Conservation (phyloP, 2,113 vertebrate species). For the Elephantulus edwardii region DNA sequence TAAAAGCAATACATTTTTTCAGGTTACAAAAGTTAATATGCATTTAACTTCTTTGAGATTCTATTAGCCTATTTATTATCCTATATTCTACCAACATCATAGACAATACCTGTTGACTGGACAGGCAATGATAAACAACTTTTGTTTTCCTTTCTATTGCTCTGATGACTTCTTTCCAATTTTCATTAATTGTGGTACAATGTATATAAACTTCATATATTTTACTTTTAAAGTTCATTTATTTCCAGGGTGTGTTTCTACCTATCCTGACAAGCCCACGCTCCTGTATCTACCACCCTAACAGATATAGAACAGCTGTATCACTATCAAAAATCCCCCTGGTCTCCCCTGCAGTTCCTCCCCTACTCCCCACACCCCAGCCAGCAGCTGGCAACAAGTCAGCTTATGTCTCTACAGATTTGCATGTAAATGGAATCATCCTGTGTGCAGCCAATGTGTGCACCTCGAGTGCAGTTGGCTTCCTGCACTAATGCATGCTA, state of each 20-base stretch:
- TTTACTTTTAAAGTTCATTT: not conserved
- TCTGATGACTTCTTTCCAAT: not conserved
- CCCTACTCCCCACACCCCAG: no score
- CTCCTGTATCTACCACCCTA: accelerated
- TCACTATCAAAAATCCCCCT: not conserved
- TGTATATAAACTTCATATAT: not conserved
- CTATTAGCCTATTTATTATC: not conserved
- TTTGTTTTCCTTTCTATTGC: not conserved
- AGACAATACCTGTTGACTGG: not conserved
- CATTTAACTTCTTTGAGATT: not conserved
- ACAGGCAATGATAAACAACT: not conserved
- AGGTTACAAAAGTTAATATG: not conserved
- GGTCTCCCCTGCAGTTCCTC: not conserved
- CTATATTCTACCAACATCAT: not conserved
- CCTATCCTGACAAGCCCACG: not conserved
- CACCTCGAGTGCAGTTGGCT: not conserved
- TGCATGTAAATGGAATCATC: not conserved
- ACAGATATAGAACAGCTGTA: not conserved
- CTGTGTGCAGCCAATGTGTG: accelerated
- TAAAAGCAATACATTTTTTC: not conserved
- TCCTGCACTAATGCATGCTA: not conserved
- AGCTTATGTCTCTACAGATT: not conserved
- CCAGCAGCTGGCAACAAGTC: not conserved
- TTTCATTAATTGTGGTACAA: not conserved
- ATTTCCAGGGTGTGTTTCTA: not conserved